Percentiles rank a stretch among this genome's conserved stretches.
These are phyloP conservation scores for Sinocyclocheilus grahami DNA, from an alignment of 2,113 vertebrate species.

Conservation along the genomic window DNA sequence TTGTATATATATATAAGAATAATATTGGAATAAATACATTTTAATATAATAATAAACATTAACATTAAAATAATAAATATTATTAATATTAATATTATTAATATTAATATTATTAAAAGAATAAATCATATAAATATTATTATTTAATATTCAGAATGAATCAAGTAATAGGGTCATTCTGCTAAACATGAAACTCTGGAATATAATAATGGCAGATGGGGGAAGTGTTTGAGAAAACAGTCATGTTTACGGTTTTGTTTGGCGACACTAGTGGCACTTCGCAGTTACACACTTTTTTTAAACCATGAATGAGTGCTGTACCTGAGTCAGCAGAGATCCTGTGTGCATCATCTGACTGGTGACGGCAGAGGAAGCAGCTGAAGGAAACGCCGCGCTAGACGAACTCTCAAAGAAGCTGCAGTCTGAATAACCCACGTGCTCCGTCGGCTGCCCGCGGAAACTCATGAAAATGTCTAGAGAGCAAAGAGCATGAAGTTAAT, in stretches of 20 bases:
- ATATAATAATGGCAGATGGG: background rate
- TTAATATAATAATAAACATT: background rate
- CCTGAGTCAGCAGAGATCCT: constrained; percentile 70
- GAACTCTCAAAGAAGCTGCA: constrained; percentile 70
- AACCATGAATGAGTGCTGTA: constrained; percentile 48
- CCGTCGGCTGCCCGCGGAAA: constrained; percentile 66
- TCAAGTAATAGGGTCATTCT: background rate
- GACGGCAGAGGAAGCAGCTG: constrained; percentile 53
- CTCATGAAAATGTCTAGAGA: constrained; percentile 76
- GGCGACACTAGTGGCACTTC: background rate
- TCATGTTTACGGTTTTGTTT: background rate
- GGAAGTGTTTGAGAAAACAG: background rate
- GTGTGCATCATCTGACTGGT: constrained; percentile 63
- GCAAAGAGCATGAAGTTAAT: background rate
- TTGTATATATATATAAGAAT: too few species aligned
- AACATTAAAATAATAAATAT: background rate
- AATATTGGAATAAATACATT: too few species aligned
- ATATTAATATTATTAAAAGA: too few species aligned
- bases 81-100: too few species aligned
- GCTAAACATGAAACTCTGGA: background rate
- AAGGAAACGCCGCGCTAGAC: constrained; percentile 59
- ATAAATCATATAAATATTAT: too few species aligned
- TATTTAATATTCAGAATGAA: background rate
- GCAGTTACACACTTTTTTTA: background rate
- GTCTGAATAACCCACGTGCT: constrained; percentile 69